phyloP scores from a whole-genome alignment of 2,113 vertebrate genomes.

The Nannobrachium achirus region DNA sequence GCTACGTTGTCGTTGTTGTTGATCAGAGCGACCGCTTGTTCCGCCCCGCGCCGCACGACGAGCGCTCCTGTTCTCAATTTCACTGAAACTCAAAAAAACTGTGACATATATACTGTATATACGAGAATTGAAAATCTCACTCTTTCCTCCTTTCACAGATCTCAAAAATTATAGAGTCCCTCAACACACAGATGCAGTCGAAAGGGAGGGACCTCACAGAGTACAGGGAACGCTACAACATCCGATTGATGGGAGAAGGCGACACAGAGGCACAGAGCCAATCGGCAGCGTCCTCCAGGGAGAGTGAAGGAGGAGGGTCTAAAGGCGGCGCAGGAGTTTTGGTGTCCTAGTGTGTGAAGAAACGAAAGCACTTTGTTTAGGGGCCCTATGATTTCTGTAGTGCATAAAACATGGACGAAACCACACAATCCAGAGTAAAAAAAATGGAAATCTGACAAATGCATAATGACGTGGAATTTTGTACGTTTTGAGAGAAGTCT shows the following conservation, averaged over 20 bases:
- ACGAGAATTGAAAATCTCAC: not conserved
- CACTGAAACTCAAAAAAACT: no score
- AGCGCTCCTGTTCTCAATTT: no score
- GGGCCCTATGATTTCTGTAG: conserved; percentile 52
- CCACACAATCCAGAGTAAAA: conserved; percentile 23
- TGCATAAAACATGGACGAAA: conserved; percentile 30
- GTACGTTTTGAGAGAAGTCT: not conserved
- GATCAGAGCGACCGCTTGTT: no score
- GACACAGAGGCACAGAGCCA: conserved; percentile 77
- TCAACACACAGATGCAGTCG: conserved; percentile 87
- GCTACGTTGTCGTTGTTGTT: no score
- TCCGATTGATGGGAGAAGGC: conserved; percentile 88
- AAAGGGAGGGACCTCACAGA: conserved; percentile 93
- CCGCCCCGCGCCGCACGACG: no score
- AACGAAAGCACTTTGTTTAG: no score
- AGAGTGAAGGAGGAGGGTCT: conserved; percentile 78
- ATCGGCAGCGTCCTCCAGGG: conserved; percentile 68
- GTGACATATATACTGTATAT: no score
- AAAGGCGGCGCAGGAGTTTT: conserved; percentile 86
- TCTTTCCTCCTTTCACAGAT: conserved; percentile 67
- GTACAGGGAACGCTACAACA: conserved; percentile 93
- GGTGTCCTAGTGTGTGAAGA: conserved; percentile 82
- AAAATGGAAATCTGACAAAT: conserved; percentile 1
- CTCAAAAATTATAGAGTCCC: conserved; percentile 84
- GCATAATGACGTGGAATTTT: not conserved